Evolutionary conservation across 2,888 invertebrate genomes (phyloP).

Genomic region (Agriotes lineatus): DNA sequence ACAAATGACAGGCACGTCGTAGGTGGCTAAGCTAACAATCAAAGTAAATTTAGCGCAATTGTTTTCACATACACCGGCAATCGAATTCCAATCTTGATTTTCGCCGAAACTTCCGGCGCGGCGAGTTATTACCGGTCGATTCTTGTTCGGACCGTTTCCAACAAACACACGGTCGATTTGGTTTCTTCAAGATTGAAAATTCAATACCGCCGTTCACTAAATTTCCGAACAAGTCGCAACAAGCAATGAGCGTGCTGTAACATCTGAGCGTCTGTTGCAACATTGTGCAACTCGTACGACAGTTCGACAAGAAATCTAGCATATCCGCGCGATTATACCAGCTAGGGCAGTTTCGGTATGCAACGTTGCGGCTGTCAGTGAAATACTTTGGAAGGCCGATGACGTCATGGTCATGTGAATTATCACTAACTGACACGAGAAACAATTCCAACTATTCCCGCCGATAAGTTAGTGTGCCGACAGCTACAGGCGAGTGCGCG

Average conservation of each 20-base stretch:
- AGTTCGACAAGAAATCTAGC: conserved; percentile 5
- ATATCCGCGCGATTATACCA: conserved; percentile 3
- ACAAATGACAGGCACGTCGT: too few species aligned
- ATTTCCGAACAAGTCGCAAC: conserved; percentile 8
- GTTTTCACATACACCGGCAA: neutral
- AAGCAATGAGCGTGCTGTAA: neutral
- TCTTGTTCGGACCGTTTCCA: too few species aligned
- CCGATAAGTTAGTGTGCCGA: conserved; percentile 60
- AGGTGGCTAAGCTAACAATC: neutral
- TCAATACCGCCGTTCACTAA: too few species aligned
- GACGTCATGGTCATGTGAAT: conserved; percentile 65
- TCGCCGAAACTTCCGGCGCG: neutral
- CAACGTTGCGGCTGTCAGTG: conserved; percentile 32
- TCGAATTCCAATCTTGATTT: conserved; percentile 1
- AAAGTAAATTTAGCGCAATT: neutral
- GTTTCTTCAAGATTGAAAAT: too few species aligned
- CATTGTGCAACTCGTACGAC: conserved; percentile 22
- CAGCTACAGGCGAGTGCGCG: conserved; percentile 51
- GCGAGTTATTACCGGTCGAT: too few species aligned
- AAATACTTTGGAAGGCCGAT: conserved; percentile 54
- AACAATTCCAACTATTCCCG: conserved; percentile 63
- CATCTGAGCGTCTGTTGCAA: conserved; percentile 25
- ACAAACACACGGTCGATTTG: too few species aligned
- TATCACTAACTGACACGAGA: conserved; percentile 60
- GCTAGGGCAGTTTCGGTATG: conserved; percentile 17